Evolutionary conservation across 2,113 vertebrate species (phyloP).

Genomic region (Agapornis roseicollis): DNA sequence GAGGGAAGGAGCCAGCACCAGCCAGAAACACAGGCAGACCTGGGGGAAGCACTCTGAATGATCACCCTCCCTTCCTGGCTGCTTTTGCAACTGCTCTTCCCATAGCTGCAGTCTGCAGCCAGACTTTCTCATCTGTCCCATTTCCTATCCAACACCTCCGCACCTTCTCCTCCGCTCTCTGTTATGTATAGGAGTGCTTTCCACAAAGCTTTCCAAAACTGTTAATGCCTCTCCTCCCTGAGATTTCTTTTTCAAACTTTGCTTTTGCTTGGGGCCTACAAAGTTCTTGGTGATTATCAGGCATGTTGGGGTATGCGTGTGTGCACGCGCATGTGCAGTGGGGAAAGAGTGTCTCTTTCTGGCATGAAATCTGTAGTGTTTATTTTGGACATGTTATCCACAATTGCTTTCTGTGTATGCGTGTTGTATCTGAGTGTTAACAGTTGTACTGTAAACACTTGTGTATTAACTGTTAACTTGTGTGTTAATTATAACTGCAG

Average conservation of each 20-base stretch:
- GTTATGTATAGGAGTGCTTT: background rate
- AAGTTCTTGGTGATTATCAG: background rate
- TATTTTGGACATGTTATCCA: background rate
- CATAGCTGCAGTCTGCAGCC: background rate
- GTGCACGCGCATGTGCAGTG: fast-evolving
- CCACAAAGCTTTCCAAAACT: background rate
- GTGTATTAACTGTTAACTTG: background rate
- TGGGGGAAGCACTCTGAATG: background rate
- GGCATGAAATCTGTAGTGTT: background rate
- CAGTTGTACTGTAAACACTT: background rate
- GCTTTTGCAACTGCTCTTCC: background rate
- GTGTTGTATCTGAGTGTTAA: background rate
- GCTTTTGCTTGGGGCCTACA: background rate
- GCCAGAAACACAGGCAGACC: background rate
- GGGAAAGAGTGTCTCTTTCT: background rate
- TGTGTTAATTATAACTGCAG: background rate
- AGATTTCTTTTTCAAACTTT: background rate
- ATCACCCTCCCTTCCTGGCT: background rate
- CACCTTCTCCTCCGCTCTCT: background rate
- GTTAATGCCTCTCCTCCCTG: background rate
- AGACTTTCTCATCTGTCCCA: background rate
- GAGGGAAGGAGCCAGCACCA: background rate
- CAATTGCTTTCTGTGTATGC: background rate
- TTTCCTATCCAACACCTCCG: background rate
- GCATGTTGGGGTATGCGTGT: fast-evolving